Conservation (phyloP, 2,888 invertebrate species). For the Exephanes ischioxanthus region DNA sequence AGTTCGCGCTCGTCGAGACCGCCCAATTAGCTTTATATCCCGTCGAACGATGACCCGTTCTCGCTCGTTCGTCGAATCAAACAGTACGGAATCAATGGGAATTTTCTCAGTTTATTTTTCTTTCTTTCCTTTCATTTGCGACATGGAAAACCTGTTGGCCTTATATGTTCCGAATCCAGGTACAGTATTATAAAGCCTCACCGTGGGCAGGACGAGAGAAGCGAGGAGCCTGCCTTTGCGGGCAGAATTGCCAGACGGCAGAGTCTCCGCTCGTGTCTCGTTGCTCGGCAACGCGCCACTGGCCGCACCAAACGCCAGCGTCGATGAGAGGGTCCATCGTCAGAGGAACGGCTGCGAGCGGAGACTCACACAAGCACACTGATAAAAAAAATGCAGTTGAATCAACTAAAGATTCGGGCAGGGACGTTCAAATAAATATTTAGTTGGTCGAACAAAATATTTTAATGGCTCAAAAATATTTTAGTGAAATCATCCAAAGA, state of each 20-base stretch:
- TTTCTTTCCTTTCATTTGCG: neutral
- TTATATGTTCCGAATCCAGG: neutral
- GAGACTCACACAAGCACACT: slow-evolving; percentile 68
- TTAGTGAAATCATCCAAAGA: no score
- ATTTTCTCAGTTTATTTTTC: neutral
- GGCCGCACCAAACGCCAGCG: slow-evolving; percentile 68
- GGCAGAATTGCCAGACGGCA: slow-evolving; percentile 79
- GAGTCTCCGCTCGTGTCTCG: slow-evolving; percentile 79
- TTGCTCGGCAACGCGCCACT: slow-evolving; percentile 82
- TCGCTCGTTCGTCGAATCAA: no score
- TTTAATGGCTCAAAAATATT: no score
- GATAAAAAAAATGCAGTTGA: no score
- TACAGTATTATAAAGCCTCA: neutral
- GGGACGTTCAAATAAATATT: no score
- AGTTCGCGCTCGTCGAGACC: neutral
- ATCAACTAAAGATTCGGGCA: no score
- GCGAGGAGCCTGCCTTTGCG: slow-evolving; percentile 50
- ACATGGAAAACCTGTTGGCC: slow-evolving; percentile 30
- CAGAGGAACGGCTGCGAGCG: slow-evolving; percentile 68
- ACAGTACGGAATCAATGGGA: no score
- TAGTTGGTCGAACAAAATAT: no score
- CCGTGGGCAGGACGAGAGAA: slow-evolving; percentile 19
- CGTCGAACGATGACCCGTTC: no score
- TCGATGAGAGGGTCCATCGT: slow-evolving; percentile 73
- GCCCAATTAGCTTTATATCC: neutral